Evolutionary conservation across 2,113 vertebrate species (phyloP).

Genomic region (Condylura cristata): DNA sequence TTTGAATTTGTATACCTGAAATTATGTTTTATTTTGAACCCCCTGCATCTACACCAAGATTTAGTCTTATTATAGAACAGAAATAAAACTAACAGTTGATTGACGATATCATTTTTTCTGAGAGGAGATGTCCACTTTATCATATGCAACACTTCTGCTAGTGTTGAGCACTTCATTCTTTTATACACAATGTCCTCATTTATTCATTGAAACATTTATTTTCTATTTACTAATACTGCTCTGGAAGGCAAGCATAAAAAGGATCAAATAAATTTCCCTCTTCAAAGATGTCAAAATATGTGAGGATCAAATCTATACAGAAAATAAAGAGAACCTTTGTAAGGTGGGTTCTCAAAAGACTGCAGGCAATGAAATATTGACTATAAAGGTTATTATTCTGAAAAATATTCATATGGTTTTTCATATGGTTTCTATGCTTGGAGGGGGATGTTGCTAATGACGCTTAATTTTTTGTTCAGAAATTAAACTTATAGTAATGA

Average conservation of each 20-base stretch:
- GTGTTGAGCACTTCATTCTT: background rate
- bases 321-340: background rate
- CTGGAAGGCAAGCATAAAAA: background rate
- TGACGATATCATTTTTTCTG: background rate
- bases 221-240: background rate
- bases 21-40: background rate
- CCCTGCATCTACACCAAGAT: background rate
- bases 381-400: background rate
- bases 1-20: background rate
- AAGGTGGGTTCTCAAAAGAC: background rate
- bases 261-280: background rate
- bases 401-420: background rate
- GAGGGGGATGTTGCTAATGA: background rate
- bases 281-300: background rate
- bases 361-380: background rate
- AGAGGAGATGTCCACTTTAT: background rate
- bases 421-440: background rate
- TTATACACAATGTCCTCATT: background rate
- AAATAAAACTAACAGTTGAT: slow-evolving; percentile 3
- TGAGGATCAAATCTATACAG: background rate
- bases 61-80: background rate
- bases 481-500: background rate
- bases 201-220: background rate
- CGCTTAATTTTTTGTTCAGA: background rate
- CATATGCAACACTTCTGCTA: background rate